Base-by-base conservation (phyloP, 2,113 vertebrate genomes). In the Chamaetylas fuelleborni region DNA sequence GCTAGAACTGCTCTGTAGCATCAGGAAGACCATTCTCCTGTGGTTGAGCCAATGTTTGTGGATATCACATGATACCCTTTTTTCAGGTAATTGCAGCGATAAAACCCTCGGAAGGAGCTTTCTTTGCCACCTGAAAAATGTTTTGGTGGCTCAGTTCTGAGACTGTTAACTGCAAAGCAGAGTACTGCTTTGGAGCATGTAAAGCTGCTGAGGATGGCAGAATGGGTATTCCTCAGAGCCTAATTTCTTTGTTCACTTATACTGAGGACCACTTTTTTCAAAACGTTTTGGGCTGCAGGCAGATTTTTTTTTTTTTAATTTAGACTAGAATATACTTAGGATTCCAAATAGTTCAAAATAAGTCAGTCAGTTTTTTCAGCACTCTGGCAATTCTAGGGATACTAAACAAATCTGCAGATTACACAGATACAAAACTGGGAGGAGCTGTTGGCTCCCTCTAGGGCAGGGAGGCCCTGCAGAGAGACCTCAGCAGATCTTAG, bases 191-290 rank as follows among this genome's bases (percentile, higher is more conserved):
- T 92, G 50, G 77, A 89, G 51, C 38, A 12, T 23, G 42, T 69
- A 38, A 72, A 88, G 36, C 62, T 90, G 58, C 66, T 90, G 85
- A 88, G 74, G 40, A 8, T 76, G 48, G 61, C 78, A 92, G 42
- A 42, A 31, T 42, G 23, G 45, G 26, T 86, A 50, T 33, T 86
- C 60, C 66, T 81, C 54, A 54, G 71, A 80, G 45, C 20, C n/a
- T 69, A 29, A 69, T 96, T 94, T 80, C 38, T 36, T 69, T 80
- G 36, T 57, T 81, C 33, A 7, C 18, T 90, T 53, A 22, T 80
- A 69, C 0, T 0, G 36, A 51, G 70, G 47, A 60, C n/a, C 38
- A 47, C 65, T 57, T 64, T 48, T 14, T 65, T 76, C 16, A 50
- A 58, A 40, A 64, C 40, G 20, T 57, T 67, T 83, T 36, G 56